Conservation (phyloP, 1,140 invertebrate species). For the Drosophila teissieri region DNA sequence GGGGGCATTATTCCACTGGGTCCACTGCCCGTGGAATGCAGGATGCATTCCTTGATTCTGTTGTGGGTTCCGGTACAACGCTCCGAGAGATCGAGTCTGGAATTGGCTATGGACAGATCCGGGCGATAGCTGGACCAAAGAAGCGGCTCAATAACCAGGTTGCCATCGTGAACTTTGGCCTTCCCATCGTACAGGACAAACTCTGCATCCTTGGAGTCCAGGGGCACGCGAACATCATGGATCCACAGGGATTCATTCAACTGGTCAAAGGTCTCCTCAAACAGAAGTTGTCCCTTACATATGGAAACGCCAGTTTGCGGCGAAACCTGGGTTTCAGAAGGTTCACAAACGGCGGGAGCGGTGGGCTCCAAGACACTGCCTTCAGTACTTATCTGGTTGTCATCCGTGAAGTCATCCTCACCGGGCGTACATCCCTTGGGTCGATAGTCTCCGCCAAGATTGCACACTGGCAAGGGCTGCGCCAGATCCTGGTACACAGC, state of each 20-base stretch:
- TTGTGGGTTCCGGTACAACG: conserved; percentile 66
- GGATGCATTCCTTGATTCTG: conserved; percentile 42
- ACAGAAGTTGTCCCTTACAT: conserved; percentile 69
- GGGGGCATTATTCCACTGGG: conserved; percentile 65
- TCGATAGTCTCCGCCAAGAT: conserved; percentile 36
- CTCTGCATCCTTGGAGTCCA: conserved; percentile 65
- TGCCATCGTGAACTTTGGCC: conserved; percentile 35
- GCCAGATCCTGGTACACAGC: conserved; percentile 53
- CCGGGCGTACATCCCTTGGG: conserved; percentile 26
- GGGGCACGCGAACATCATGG: conserved; percentile 61
- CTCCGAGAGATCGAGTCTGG: conserved; percentile 56
- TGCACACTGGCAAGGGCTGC: conserved; percentile 39
- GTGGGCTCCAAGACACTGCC: background rate
- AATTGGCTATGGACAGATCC: conserved; percentile 48
- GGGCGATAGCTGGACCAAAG: conserved; percentile 67
- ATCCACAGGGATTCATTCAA: conserved; percentile 68
- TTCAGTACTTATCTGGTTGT: background rate
- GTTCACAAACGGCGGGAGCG: conserved; percentile 9
- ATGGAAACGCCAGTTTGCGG: conserved; percentile 9
- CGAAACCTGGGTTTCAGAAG: background rate
- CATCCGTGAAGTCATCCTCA: conserved; percentile 10
- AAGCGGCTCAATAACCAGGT: conserved; percentile 51
- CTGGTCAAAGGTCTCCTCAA: conserved; percentile 67
- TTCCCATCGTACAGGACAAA: conserved; percentile 70
- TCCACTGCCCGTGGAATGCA: conserved; percentile 55